These are phyloP conservation scores for Polyergus mexicanus DNA, from an alignment of 1,140 invertebrate genomes.

Conservation along the genomic window DNA sequence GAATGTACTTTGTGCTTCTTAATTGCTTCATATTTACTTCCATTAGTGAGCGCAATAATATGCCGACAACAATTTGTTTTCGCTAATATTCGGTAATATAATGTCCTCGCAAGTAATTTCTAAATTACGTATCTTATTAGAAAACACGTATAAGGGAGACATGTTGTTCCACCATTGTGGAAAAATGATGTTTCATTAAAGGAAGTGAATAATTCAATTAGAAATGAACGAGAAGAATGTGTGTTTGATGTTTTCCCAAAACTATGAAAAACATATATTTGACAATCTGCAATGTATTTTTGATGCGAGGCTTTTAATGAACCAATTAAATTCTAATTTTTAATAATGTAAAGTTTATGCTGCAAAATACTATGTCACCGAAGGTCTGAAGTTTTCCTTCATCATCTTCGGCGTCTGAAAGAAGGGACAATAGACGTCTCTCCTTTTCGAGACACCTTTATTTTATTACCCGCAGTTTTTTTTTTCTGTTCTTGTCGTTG, in stretches of 20 bases:
- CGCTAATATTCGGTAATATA: neutral
- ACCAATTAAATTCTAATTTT: neutral
- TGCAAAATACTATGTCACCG: neutral
- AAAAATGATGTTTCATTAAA: slow-evolving; percentile 3
- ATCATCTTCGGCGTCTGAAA: neutral
- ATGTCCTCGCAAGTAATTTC: neutral
- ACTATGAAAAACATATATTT: neutral
- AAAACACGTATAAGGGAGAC: neutral
- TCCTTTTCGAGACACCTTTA: neutral
- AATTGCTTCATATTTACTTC: slow-evolving; percentile 21
- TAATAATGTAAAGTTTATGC: neutral
- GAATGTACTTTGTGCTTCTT: neutral
- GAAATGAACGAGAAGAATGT: neutral
- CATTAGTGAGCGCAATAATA: neutral
- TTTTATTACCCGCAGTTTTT: slow-evolving; percentile 5
- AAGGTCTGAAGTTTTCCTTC: neutral
- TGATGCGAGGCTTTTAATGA: neutral
- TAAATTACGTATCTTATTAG: neutral
- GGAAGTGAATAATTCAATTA: neutral
- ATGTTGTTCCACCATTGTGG: neutral
- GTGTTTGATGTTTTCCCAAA: neutral
- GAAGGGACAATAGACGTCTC: neutral
- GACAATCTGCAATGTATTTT: neutral
- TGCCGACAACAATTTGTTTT: neutral
- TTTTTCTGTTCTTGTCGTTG: neutral